Conservation (phyloP, 1,140 invertebrate species). For the Aphelinus atriplicis region DNA sequence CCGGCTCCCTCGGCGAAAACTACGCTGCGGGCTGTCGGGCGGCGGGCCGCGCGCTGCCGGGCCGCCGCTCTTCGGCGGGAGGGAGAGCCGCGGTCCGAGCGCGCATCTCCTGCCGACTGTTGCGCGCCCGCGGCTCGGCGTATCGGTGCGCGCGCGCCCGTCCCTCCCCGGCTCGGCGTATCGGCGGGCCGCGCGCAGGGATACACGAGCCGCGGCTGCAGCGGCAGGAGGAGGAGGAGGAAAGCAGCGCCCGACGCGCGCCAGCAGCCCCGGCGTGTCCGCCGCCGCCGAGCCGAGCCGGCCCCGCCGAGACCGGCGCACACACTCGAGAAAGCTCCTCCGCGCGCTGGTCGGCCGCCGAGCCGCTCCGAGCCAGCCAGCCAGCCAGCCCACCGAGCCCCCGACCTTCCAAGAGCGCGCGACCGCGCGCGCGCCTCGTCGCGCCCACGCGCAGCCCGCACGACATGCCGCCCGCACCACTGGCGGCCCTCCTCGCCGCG, state of each 20-base stretch:
- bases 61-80: slow-evolving; percentile 44
- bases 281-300: slow-evolving; percentile 16
- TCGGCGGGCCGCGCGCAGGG: slow-evolving; percentile 9
- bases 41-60: slow-evolving; percentile 48
- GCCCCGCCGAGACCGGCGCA: too few relatives aligned
- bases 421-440: neutral
- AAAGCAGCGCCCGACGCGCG: slow-evolving; percentile 20
- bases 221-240: neutral
- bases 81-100: slow-evolving; percentile 22
- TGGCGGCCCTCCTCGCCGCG: neutral
- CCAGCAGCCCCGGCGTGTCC: slow-evolving; percentile 21
- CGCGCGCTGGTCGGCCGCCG: slow-evolving; percentile 2
- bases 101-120: slow-evolving; percentile 33
- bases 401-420: neutral
- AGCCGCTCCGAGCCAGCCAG: neutral
- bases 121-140: slow-evolving; percentile 24
- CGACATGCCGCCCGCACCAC: neutral
- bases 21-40: slow-evolving; percentile 18
- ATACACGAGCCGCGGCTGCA: neutral
- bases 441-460: neutral
- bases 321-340: slow-evolving; percentile 39
- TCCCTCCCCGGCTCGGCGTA: slow-evolving; percentile 32
- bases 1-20: slow-evolving; percentile 60
- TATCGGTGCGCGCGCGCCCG: slow-evolving; percentile 45
- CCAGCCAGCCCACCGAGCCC: neutral